These are phyloP conservation scores for Bergia puertoricense DNA, from an alignment of 92 coral and sea anemone genomes.

Conservation along the genomic window DNA sequence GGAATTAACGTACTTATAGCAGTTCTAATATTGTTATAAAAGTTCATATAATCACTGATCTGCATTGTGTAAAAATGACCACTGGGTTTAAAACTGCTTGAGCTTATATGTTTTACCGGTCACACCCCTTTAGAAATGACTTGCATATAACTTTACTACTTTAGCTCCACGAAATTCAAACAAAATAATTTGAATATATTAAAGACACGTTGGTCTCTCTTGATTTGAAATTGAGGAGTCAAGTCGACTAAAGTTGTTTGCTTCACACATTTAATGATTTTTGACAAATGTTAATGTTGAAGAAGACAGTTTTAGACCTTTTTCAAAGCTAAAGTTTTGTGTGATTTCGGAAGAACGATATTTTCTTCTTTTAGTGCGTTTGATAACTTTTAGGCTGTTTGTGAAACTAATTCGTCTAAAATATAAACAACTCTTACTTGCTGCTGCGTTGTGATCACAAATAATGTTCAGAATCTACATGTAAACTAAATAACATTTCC, in stretches of 20 bases:
- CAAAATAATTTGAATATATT: background rate
- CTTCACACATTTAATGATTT: background rate
- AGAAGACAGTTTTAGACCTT: background rate
- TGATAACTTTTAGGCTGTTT: conserved; percentile 12
- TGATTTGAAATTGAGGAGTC: background rate
- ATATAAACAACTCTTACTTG: background rate
- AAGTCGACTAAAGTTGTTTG: background rate
- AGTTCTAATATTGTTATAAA: too few species aligned
- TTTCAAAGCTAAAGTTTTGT: background rate
- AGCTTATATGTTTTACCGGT: background rate
- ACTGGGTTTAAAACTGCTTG: background rate
- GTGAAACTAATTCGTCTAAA: background rate
- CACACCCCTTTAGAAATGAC: background rate
- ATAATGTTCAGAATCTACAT: background rate
- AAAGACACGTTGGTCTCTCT: background rate
- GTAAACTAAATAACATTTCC: background rate
- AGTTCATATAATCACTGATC: background rate
- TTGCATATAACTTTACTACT: background rate
- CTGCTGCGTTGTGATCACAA: background rate
- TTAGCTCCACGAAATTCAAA: background rate
- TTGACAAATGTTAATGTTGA: background rate
- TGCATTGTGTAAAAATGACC: background rate
- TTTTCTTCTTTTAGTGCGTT: background rate
- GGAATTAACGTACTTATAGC: background rate
- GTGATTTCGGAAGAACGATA: background rate